Base-by-base conservation (phyloP, 92 coral and sea anemone genomes). In the Actinostola sp. region DNA sequence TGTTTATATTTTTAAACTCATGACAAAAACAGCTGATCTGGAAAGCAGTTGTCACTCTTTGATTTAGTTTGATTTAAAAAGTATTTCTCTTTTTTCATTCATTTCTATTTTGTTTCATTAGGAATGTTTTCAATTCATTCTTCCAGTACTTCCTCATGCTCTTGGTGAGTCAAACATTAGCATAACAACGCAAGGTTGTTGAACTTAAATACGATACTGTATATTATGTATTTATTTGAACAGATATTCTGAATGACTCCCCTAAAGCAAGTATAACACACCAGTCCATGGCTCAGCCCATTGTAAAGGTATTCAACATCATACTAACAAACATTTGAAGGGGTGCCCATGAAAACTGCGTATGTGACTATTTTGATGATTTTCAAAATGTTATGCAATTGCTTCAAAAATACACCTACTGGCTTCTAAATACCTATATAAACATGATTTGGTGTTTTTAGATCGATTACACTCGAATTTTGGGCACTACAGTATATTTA, bases 111-210 rank as follows among this genome's bases (percentile, higher is more conserved):
- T 53, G 2, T 25, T 57, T 29, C 14, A 3, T 25, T 27, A 92
- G 87, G 98, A 93, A 65, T 93, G 98, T 73, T 84, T 93, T 69
- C 90, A 86, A 79, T 93, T 93, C 34, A 61, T 93, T 45, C 50
- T 81, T 27, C 96, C 93, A 41, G 96, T 92, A 16, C 75, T 93
- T 69, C 88, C 93, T 11, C 98, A 93, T 90, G 98, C 98, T n/a
- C 32, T 93, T 45, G 93, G 93, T 88, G 75, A 68, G 74, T 10
- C 19, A 41, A 3, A 42, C 21, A 30, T 17, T 65, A 3, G 11
- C 17, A 36, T 16, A 24, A 0, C 16, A 32, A 3, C 9, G 29
- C 29, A 10, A 15, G 46, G 30, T 49, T 50, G 42, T 39, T 41
- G 27, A 48, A 23, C 66, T 71, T 29, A 33, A 49, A 30, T 24